These are phyloP conservation scores for Orientallactaga sibirica DNA, from an alignment of 2,797 vertebrate genomes.

Conservation along the genomic window DNA sequence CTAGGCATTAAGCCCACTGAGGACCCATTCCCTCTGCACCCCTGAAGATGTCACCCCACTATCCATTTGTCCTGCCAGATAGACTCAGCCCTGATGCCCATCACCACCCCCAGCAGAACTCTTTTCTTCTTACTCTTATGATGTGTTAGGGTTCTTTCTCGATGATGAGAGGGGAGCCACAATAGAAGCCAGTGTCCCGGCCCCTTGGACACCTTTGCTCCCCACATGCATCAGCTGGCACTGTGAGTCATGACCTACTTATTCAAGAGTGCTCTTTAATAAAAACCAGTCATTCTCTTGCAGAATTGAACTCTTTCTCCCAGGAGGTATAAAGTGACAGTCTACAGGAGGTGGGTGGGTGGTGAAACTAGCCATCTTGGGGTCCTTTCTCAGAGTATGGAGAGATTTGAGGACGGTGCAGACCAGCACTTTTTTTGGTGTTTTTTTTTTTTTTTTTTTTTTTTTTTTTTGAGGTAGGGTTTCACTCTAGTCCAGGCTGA, in stretches of 20 bases:
- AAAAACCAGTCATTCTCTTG: fast-evolving
- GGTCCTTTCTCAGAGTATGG: neutral
- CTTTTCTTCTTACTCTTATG: neutral
- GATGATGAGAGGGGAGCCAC: fast-evolving
- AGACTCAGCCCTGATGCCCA: neutral
- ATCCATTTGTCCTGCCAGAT: neutral
- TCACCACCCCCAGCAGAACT: neutral
- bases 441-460: too few species aligned
- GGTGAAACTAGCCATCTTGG: neutral
- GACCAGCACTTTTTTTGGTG: neutral
- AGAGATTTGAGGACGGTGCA: fast-evolving
- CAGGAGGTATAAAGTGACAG: neutral
- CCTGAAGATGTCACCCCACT: neutral
- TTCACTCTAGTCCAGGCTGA: too few species aligned
- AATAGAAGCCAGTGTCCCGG: fast-evolving
- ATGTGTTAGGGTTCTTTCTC: neutral
- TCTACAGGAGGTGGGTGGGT: too few species aligned
- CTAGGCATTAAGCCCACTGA: fast-evolving
- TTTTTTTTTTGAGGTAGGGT: too few species aligned
- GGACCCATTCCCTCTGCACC: neutral
- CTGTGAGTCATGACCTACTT: neutral
- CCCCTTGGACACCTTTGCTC: fast-evolving
- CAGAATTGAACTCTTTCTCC: neutral
- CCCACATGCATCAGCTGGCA: neutral
- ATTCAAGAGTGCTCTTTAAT: neutral